Evolutionary conservation across 2,113 vertebrate genomes (phyloP).

Genomic region (Phalacrocorax brasilianus): DNA sequence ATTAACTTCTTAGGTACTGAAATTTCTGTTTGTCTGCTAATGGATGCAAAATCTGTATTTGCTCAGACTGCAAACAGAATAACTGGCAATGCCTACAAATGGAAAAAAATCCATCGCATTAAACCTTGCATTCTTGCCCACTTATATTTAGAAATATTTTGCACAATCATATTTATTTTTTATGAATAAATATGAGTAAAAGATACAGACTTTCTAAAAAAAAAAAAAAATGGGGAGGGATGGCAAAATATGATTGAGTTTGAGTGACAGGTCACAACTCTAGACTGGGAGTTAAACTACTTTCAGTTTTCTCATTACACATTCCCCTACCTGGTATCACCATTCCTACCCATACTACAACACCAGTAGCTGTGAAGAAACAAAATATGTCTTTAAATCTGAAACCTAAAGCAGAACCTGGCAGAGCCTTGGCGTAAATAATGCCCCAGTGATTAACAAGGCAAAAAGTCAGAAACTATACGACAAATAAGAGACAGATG

Average conservation of each 20-base stretch:
- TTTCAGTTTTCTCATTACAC: neutral
- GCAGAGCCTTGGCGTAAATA: neutral
- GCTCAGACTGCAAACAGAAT: neutral
- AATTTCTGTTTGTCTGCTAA: neutral
- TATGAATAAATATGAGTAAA: neutral
- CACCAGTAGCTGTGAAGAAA: neutral
- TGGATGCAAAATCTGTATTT: neutral
- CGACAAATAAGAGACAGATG: neutral
- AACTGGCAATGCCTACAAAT: neutral
- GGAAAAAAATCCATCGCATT: neutral
- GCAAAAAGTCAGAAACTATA: neutral
- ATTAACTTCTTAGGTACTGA: neutral
- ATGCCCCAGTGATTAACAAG: neutral
- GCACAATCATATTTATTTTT: neutral
- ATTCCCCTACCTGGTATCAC: neutral
- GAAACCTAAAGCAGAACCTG: neutral
- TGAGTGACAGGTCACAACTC: neutral
- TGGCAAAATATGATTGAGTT: neutral
- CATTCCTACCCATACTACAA: neutral
- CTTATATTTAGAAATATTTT: neutral
- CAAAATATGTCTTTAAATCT: neutral
- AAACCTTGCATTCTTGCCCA: neutral
- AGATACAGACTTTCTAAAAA: neutral
- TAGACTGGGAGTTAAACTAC: neutral
- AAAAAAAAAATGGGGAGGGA: neutral